Base-by-base conservation (phyloP, 2,888 invertebrate species). In the Rhamnusium bicolor region DNA sequence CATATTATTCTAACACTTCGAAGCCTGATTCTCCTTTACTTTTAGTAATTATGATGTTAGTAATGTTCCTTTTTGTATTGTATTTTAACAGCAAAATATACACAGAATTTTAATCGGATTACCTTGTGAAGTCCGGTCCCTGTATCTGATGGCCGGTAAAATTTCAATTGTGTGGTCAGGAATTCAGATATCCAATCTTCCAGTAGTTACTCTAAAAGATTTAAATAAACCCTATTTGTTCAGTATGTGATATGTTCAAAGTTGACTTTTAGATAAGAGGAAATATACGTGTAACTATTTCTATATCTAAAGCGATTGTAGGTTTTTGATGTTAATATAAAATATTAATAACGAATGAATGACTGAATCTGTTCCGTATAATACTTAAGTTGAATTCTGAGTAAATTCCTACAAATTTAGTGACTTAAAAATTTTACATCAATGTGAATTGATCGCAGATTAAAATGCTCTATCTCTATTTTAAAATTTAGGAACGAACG, bases 141-240 rank as follows among this genome's bases (percentile, higher is more conserved):
- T 29, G 12, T 16, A 65, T 12, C 27, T 10, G 49, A 29, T 51
- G 51, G 24, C 21, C 29, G 53, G 40, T 65, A 65, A 53, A 49
- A 65, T 16, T 24, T 27, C 16, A 47, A 49, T 51, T 51, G 27
- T 46, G 29, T 21, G 61, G 61, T 61, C 61, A 61, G 61, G 21
- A 61, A 47, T 61, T 47, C 61, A 46, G 61, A 61, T 46, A 61
- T 61, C 61, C 61, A 61, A 46, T 61, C 61, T 21, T 2, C 24
- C 8, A 47, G 61, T 61, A 46, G 61, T 61, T 61, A 61, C 61
- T 61, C 24, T 61, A 46, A 61, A 21, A n/a, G 46, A 61, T 46
- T 61, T 46, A 61, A 29, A 61, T 29, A 58, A 58, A 58, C n/a
- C 24, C 29, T 10, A n/a, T 58, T 58, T 29, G 12, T 24, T 24